Conservation (phyloP, 2,888 invertebrate species). For the Oscheius sp. region DNA sequence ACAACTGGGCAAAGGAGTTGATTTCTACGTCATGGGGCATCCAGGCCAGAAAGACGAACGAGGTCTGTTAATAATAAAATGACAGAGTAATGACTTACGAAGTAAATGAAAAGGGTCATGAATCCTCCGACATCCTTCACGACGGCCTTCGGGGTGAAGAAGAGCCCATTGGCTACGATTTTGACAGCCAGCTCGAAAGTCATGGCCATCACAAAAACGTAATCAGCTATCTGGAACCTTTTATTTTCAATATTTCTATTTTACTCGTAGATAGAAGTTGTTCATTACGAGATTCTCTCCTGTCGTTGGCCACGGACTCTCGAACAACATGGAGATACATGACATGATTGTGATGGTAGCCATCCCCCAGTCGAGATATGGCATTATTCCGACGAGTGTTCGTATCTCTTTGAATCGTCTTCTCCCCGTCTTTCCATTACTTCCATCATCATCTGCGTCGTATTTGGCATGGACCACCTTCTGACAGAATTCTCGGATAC, state of each 20-base stretch:
- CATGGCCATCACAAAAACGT: constrained; percentile 97
- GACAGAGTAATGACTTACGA: constrained; percentile 77
- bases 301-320: constrained; percentile 81
- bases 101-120: constrained; percentile 94
- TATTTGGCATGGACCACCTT: constrained; percentile 94
- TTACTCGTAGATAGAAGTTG: constrained; percentile 85
- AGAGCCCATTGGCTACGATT: constrained; percentile 93
- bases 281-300: constrained; percentile 83
- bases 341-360: constrained; percentile 95
- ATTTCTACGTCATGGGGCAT: constrained; percentile 90
- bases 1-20: constrained; percentile 89
- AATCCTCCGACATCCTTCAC: constrained; percentile 96
- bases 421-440: constrained; percentile 52
- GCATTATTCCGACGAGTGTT: constrained; percentile 94
- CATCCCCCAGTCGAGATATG: constrained; percentile 99
- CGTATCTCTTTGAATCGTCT: constrained; percentile 75
- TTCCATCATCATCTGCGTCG: constrained; percentile 79
- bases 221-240: constrained; percentile 81
- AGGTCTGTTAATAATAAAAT: constrained; percentile 78
- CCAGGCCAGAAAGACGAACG: constrained; percentile 93
- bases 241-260: background rate
- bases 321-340: constrained; percentile 98
- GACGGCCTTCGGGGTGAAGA: constrained; percentile 98
- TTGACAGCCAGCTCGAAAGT: constrained; percentile 93
- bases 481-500: constrained; percentile 90